Conservation (phyloP, 2,888 invertebrate genomes). For the Chrysomela aeneicollis region DNA sequence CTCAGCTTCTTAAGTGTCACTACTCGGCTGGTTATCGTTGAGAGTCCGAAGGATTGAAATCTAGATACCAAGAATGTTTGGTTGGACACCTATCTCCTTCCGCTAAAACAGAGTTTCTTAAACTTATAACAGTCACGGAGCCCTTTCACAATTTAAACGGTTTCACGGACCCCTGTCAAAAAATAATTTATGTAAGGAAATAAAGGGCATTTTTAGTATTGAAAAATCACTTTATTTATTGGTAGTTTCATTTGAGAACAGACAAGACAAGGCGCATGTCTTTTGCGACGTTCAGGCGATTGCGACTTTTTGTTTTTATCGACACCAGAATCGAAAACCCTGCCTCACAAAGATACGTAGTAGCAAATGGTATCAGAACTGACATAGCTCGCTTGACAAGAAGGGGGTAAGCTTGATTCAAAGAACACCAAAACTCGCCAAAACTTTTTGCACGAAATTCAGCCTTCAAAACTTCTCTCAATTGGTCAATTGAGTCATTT, state of each 20-base stretch:
- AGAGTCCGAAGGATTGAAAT: too few species aligned
- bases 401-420: too few species aligned
- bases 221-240: constrained; percentile 10
- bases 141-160: constrained; percentile 7
- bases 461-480: constrained; percentile 14
- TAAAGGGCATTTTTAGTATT: neutral
- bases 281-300: constrained; percentile 9
- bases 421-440: constrained; percentile 20
- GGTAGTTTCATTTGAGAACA: too few species aligned
- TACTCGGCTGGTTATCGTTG: too few species aligned
- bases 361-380: constrained; percentile 19
- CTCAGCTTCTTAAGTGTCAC: too few species aligned
- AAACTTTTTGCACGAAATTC: constrained; percentile 19
- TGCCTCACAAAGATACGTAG: constrained; percentile 17
- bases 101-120: constrained; percentile 1
- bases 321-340: constrained; percentile 18
- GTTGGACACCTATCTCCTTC: too few species aligned
- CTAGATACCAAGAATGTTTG: too few species aligned
- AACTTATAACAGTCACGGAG: neutral
- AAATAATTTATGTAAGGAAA: constrained; percentile 5
- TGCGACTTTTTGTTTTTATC: constrained; percentile 8
- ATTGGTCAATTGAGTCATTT: constrained; percentile 11
- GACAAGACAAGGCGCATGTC: constrained; percentile 17
- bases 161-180: too few species aligned
- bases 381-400: constrained; percentile 18